These are phyloP conservation scores for Elaphurus davidianus DNA, from an alignment of 2,113 vertebrate species.

Conservation along the genomic window DNA sequence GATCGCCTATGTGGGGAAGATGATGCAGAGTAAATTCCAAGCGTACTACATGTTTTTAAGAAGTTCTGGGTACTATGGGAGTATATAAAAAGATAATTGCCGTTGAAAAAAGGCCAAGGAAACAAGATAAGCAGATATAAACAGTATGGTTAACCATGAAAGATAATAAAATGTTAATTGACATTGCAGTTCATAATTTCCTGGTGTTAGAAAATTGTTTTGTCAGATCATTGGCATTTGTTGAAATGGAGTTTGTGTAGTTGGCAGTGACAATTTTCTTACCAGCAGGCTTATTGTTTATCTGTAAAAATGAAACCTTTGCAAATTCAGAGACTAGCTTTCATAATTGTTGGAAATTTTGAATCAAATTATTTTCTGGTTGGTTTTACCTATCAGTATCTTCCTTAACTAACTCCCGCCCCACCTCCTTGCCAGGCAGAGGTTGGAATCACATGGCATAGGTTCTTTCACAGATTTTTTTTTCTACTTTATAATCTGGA, in stretches of 20 bases:
- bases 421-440: neutral
- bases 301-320: conserved; percentile 38
- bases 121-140: neutral
- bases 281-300: neutral
- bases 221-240: neutral
- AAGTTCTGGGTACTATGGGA: neutral
- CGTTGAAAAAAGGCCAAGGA: neutral
- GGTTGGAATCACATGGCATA: neutral
- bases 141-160: neutral
- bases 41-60: neutral
- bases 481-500: neutral
- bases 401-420: neutral
- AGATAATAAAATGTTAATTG: neutral
- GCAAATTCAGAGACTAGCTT: neutral
- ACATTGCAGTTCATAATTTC: neutral
- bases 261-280: neutral
- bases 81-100: neutral
- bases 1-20: neutral
- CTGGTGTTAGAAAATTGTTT: neutral
- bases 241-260: conserved; percentile 38
- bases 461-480: neutral
- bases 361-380: neutral
- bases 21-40: neutral
- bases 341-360: neutral
- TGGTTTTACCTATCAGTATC: neutral